phyloP scores from a whole-genome alignment of 2,113 vertebrate genomes.

The Natator depressus region DNA sequence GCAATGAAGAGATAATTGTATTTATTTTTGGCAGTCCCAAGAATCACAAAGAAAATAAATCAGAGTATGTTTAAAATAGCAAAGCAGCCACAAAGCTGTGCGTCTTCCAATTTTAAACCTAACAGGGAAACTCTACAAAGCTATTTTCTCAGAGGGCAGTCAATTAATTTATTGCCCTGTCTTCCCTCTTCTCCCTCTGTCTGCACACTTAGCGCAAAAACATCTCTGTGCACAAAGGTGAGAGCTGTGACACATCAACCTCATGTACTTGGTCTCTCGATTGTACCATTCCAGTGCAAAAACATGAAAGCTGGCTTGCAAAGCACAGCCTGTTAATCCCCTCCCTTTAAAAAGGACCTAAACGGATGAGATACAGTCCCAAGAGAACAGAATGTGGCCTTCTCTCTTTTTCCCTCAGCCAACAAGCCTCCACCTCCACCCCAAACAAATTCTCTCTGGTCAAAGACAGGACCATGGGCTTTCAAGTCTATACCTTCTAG shows the following conservation, averaged over 20 bases:
- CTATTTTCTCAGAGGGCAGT: neutral
- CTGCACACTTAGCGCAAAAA: neutral
- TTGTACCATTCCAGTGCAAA: neutral
- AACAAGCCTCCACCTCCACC: accelerated
- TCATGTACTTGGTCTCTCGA: neutral
- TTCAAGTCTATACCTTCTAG: neutral
- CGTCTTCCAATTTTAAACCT: neutral
- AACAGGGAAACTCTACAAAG: neutral
- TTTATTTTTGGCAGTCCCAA: neutral
- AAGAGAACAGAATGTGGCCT: accelerated
- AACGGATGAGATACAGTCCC: neutral
- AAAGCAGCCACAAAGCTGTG: accelerated
- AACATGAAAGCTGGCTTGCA: neutral
- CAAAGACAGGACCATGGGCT: neutral
- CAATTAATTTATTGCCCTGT: neutral
- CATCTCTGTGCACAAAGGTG: neutral
- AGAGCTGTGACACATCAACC: neutral
- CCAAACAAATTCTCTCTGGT: too few relatives aligned
- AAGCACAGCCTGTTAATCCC: neutral
- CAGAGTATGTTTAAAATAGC: neutral
- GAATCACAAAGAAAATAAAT: neutral
- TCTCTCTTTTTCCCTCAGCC: neutral
- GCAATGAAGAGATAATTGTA: neutral
- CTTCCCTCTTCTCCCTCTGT: neutral
- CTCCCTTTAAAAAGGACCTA: neutral